These are phyloP conservation scores for Myioborus melanocephalus DNA, from an alignment of 2,797 vertebrate species.

Conservation along the genomic window DNA sequence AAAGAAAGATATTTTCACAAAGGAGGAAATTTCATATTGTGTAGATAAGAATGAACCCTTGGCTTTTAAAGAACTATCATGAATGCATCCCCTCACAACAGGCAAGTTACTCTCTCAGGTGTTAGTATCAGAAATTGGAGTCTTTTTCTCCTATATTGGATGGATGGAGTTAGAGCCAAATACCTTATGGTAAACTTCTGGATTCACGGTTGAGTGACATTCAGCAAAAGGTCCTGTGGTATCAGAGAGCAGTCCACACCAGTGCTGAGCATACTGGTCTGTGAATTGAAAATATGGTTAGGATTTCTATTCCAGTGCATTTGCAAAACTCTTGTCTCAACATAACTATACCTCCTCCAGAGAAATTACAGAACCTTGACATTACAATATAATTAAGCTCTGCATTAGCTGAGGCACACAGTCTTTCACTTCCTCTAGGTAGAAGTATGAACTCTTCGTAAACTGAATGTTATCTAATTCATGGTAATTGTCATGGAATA, in stretches of 20 bases:
- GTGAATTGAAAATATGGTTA: conserved; percentile 10
- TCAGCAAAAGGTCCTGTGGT: conserved; percentile 75
- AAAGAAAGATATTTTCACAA: not conserved
- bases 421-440: not conserved
- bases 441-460: not conserved
- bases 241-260: conserved; percentile 83
- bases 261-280: conserved; percentile 87
- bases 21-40: not conserved
- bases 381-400: not conserved
- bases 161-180: not conserved
- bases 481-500: not conserved
- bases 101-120: not conserved
- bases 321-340: not conserved
- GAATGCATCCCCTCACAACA: not conserved
- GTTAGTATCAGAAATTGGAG: not conserved
- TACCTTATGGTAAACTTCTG: conserved; percentile 80
- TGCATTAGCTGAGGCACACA: not conserved
- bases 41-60: not conserved
- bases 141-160: not conserved
- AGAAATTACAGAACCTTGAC: not conserved
- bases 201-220: conserved; percentile 82
- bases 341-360: not conserved
- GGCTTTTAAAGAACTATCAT: not conserved
- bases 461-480: not conserved
- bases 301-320: not conserved